phyloP scores from a whole-genome alignment of 2,888 invertebrate species.

The Timandra comae region DNA sequence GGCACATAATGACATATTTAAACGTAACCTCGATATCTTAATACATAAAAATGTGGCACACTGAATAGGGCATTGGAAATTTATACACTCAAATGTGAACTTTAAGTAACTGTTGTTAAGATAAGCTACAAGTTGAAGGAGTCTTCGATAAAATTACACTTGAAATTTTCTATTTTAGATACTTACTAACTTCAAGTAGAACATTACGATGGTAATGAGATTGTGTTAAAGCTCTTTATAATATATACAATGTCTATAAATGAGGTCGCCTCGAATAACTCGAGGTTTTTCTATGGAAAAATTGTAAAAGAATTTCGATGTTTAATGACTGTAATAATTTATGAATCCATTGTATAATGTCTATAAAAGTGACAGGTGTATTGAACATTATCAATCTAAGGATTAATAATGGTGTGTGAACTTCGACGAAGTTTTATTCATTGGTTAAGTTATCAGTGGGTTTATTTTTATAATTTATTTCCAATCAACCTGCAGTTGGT shows the following conservation, averaged over 20 bases:
- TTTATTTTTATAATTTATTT: too few species aligned
- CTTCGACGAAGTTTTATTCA: too few species aligned
- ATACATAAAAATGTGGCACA: constrained; percentile 26
- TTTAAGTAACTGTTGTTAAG: constrained; percentile 19
- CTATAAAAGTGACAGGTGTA: too few species aligned
- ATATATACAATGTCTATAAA: not conserved
- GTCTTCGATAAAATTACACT: constrained; percentile 11
- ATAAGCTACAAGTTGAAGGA: constrained; percentile 15
- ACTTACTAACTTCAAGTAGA: too few species aligned
- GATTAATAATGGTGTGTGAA: too few species aligned
- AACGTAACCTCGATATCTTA: constrained; percentile 34
- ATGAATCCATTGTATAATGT: too few species aligned
- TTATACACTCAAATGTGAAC: constrained; percentile 23
- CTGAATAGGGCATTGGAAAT: constrained; percentile 20
- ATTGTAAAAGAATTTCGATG: not conserved
- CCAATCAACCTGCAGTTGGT: too few species aligned
- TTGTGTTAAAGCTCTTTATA: too few species aligned
- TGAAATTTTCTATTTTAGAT: constrained; percentile 2
- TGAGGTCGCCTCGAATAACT: not conserved
- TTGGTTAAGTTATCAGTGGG: too few species aligned
- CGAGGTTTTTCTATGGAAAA: constrained; percentile 17
- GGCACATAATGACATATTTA: constrained; percentile 38
- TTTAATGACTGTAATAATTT: too few species aligned
- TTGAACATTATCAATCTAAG: too few species aligned
- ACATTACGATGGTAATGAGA: too few species aligned